Evolutionary conservation across 2,888 invertebrate genomes (phyloP), one percentile per base, ranked within the genome.

Genomic region (Ariolimax columbianus): DNA sequence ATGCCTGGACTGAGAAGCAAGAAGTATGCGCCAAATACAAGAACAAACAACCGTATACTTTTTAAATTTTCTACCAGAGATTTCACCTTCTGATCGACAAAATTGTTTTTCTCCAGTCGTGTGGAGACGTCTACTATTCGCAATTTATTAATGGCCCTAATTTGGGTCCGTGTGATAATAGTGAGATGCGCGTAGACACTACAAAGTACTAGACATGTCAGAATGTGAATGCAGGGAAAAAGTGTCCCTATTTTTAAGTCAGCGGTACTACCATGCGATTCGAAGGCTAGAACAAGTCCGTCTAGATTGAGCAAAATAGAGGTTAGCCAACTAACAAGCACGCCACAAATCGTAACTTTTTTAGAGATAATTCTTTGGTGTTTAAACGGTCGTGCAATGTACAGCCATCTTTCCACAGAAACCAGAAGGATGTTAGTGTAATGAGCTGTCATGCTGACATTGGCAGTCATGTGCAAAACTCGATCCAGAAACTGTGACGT

Each of bases 331-430:
- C 33, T 19, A 47, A 0, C 17, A 14, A 75, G 19, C 17, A 75
- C 23, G 36, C 19, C 30, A 1, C 19, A 0, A 7, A 51, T 23
- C 4, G 51, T 75, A 6, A 75, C 47, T 75, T 36, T 75, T 9
- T 33, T 3, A 2, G 75, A 33, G 6, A 75, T 75, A 7, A 51
- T 33, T 75, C 75, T n/a, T 19, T 51, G 75, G 26, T 75, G 51
- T 1, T 51, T 17, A 51, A 75, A 75, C 7, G 75, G 75, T 51
- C 51, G 30, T 17, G 75, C 75, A 19, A 75, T 75, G 33, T 75
- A 75, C 51, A 75, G 14, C 75, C 75, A 75, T 51, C 75, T 75
- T 36, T 75, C 75, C 17, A 51, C 47, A 47, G 75, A 75, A 0
- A 75, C 75, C 23, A 51, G 2, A 19, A 51, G 0, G 17, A 75